A percentile compares a stretch with the other conserved stretches of the same genome.
Evolutionary conservation across 1,140 invertebrate species (phyloP).

Genomic region (Formica exsecta): DNA sequence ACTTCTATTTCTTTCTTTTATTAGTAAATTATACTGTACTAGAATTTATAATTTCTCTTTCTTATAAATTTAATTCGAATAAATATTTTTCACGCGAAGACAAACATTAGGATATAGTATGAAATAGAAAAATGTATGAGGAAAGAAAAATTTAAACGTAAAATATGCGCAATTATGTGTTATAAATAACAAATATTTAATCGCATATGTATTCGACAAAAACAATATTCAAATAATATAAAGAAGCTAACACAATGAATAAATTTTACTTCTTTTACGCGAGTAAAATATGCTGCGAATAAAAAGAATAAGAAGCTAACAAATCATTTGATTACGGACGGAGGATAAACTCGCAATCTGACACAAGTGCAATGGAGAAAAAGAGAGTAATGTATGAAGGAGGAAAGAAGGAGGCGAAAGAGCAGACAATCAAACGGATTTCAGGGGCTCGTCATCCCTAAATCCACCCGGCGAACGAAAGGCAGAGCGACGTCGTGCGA

Average conservation of each 20-base stretch:
- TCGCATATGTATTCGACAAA: neutral
- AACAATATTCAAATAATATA: neutral
- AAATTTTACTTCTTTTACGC: neutral
- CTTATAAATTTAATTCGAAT: neutral
- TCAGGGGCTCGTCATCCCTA: slow-evolving; percentile 63
- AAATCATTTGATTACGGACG: slow-evolving; percentile 40
- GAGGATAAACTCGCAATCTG: slow-evolving; percentile 47
- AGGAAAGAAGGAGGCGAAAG: neutral
- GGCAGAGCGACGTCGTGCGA: slow-evolving; percentile 35
- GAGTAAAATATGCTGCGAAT: neutral
- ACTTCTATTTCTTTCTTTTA: neutral
- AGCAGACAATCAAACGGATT: slow-evolving; percentile 53
- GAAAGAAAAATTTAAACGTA: neutral
- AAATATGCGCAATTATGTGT: neutral
- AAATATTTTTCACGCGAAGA: neutral
- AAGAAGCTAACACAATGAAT: neutral
- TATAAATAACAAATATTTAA: neutral
- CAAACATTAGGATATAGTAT: neutral
- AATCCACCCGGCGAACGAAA: slow-evolving; percentile 45
- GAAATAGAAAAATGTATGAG: neutral
- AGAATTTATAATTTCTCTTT: neutral
- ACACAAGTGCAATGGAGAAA: slow-evolving; percentile 28
- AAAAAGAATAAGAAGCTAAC: slow-evolving; percentile 30
- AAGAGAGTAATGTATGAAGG: slow-evolving; percentile 34
- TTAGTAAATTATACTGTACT: neutral